These are phyloP conservation scores for Ictalurus punctatus DNA, from an alignment of 2,113 vertebrate genomes.

Conservation along the genomic window DNA sequence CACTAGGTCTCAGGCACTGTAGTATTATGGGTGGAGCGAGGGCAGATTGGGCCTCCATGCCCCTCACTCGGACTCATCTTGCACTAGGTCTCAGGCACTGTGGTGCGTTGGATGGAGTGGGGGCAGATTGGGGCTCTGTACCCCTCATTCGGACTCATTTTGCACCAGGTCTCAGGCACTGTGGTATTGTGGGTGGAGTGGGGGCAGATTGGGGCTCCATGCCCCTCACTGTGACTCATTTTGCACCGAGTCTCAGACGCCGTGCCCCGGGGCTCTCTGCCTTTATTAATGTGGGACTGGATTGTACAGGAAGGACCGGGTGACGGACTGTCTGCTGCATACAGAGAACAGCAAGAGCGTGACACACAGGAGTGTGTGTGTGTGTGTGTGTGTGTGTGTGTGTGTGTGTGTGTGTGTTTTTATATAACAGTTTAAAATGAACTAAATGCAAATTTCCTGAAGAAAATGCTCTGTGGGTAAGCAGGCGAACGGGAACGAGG, in stretches of 20 bases:
- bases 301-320: conserved; percentile 51
- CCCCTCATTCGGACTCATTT: conserved; percentile 58
- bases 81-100: conserved; percentile 60
- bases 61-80: conserved; percentile 58
- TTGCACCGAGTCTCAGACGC: conserved; percentile 61
- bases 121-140: conserved; percentile 58
- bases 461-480: not conserved
- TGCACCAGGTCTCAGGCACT: conserved; percentile 61
- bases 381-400: conserved; percentile 1
- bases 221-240: conserved; percentile 59
- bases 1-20: conserved; percentile 59
- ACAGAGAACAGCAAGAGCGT: not conserved
- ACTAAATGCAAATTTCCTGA: not conserved
- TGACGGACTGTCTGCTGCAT: conserved; percentile 37
- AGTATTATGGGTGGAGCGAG: conserved; percentile 45
- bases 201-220: conserved; percentile 58
- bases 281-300: conserved; percentile 64
- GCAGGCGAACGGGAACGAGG: not conserved
- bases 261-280: conserved; percentile 60
- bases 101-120: conserved; percentile 1
- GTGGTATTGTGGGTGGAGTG: conserved; percentile 47
- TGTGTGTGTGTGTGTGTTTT: not conserved
- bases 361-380: conserved; percentile 23
- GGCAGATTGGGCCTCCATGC: conserved; percentile 59
- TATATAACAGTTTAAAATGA: not conserved